A percentile compares a stretch with the other conserved stretches of the same genome.
These are phyloP conservation scores for Sapayoa aenigma DNA, from an alignment of 2,113 vertebrate species.

Conservation along the genomic window DNA sequence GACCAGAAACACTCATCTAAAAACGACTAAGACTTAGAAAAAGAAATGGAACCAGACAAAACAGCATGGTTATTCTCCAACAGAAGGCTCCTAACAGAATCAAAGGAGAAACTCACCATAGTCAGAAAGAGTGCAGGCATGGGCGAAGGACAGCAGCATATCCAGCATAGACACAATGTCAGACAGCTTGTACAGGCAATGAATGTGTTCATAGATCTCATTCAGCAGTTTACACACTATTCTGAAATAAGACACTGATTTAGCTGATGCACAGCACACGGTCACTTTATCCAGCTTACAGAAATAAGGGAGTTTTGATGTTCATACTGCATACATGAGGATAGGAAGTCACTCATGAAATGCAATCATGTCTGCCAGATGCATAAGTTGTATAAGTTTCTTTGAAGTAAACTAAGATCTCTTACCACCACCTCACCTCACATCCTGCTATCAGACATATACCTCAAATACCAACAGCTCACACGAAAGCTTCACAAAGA, in stretches of 20 bases:
- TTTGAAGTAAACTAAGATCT: background rate
- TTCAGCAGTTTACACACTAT: conserved; percentile 88
- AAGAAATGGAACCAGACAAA: background rate
- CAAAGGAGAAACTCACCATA: conserved; percentile 78
- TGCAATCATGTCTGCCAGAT: background rate
- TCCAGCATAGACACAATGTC: conserved; percentile 96
- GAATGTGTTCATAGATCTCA: conserved; percentile 87
- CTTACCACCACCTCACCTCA: background rate
- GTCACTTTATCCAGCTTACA: background rate
- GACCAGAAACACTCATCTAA: background rate
- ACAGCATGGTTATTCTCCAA: background rate
- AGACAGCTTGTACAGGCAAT: conserved; percentile 94
- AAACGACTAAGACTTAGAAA: background rate
- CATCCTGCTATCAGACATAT: background rate
- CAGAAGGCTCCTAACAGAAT: background rate
- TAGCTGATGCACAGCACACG: background rate
- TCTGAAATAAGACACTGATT: conserved; percentile 71
- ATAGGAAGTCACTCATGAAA: background rate
- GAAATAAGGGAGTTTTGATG: background rate
- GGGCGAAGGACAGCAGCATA: conserved; percentile 93
- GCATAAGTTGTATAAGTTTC: background rate
- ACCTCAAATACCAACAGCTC: background rate
- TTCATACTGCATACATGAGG: background rate
- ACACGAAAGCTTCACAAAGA: background rate
- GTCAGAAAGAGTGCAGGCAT: conserved; percentile 90